Evolutionary conservation across 1,140 invertebrate genomes (phyloP), one percentile per base, ranked within the genome.

Genomic region (Drosophila bipectinata): DNA sequence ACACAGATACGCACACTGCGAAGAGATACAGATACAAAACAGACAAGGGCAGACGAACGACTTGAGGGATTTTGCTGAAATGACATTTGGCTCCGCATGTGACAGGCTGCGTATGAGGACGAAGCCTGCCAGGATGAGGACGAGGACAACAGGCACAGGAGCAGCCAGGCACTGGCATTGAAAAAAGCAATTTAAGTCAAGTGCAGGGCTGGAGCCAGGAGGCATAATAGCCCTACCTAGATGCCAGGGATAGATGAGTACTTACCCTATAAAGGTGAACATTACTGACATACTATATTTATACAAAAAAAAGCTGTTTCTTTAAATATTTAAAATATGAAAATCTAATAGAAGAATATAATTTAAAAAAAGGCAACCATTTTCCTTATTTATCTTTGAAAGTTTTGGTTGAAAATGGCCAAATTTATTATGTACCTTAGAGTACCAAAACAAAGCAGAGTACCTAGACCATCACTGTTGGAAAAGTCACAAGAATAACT

Each of bases 11-110:
- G 28, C 37, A 57, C 32, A 53, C 14, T 44, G 41, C 41, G 14
- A 64, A 21, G 8, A 18, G 41, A 44, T 44, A 66, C 26, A 49
- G 21, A 59, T 37, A 58, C 53, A 55, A 62, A 59, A 47, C 44
- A 62, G 66, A 59, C 52, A 75, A 79, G 61, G 72, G 60, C 78
- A 81, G 78, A 87, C 79, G 82, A 85, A 85, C 79, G 88, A 90
- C 88, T 90, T 90, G 77, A 88, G 88, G 88, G 88, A 90, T 74
- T 90, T 90, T 81, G 77, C 82, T 84, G 79, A 90, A 90, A 90
- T 90, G 88, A 90, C 88, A 88, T 90, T 84, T 90, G 88, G 83
- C 88, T 90, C 88, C 72, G 82, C 74, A 90, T 85, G 85, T 85
- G 80, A 90, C 82, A 85, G 83, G 53, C 73, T 77, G 64, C 63